Evolutionary conservation across 1,140 invertebrate genomes (phyloP), one percentile per base, ranked within the genome.

Genomic region (Tetramorium simillimum): DNA sequence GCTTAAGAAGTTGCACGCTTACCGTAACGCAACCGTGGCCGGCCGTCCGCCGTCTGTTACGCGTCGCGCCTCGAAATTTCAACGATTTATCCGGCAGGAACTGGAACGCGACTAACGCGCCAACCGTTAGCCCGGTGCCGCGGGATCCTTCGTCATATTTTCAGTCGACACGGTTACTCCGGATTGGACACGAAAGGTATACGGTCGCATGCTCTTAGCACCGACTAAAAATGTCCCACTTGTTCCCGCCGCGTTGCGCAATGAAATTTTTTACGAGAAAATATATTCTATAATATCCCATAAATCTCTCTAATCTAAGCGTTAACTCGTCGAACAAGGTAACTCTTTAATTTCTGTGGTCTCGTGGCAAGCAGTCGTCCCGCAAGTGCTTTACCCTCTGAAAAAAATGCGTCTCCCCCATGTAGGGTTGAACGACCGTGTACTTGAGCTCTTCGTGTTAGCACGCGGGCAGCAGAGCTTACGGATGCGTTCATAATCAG

Each of bases 401-500:
- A 75, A 62, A 72, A 81, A 72, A 75, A 87, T 69, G n/a, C 12
- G 5, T 75, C 43, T 67, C 46, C 84, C 24, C 21, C 65, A 56
- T 67, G 56, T 65, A 91, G 91, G 89, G 92, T 93, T 93, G 91
- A 93, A 93, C 91, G 92, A 92, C 91, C 92, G 85, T 77, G 43
- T 73, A 43, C 65, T 24, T 56, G 5, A 86, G 78, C 63, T 53
- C 89, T 70, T 51, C 91, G 90, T 91, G 90, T 91, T 87, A 87
- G 87, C 72, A 75, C 76, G 88, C 76, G 81, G 82, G 67, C 72
- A 49, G 73, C 82, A 81, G 86, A 86, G 92, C 90, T 92, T 89
- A 92, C 84, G 77, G 89, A 76, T 87, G 91, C 90, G 89, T 92
- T 91, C 90, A 92, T 92, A 92, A 93, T 90, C 92, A 91, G 91